Evolutionary conservation across 2,797 vertebrate species (phyloP), one percentile per base, ranked within the genome.

Genomic region (Hirundo rustica): DNA sequence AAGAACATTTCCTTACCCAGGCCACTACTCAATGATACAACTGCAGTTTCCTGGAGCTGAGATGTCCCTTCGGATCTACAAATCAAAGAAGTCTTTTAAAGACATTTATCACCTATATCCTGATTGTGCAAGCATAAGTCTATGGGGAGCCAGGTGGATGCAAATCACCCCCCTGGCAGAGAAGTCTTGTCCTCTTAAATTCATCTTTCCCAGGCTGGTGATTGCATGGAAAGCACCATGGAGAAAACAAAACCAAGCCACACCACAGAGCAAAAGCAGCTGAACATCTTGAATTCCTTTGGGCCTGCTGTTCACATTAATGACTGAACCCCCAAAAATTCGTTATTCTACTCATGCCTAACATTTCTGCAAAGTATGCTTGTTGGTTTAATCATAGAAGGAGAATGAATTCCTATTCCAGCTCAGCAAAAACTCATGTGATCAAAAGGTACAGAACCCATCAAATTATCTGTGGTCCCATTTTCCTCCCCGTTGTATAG

Each of bases 161-260:
- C 32, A 74, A 67, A 81, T 30, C 4, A 29, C 11, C 23, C 50
- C 22, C 10, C 11, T 53, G 32, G 11, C 3, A 65, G 42, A 72
- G 26, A 40, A 77, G 16, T 26, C 26, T 88, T 51, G 25, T 4
- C 19, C 19, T 74, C 48, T 64, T 42, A 74, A 77, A 81, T 44
- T 78, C 9, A 10, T n/a, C 36, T 65, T 74, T 66, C 16, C 20
- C 12, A 45, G 25, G 12, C 3, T 6, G 3, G 5, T 0, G 0
- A 45, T 11, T 50, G 10, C 25, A 38, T 9, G 16, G 47, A 76
- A 82, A 83, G 8, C 11, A 54, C 16, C 38, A 26, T 1, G 10
- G 42, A 67, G 17, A 57, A 74, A 68, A 36, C 19, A 48, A 75
- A 71, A 23, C 19, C 38, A 66, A 68, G n/a, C 20, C 30, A 57